Percentiles rank a stretch among this genome's conserved stretches.
phyloP scores from a whole-genome alignment of 2,113 vertebrate species.

The Epinephelus moara region DNA sequence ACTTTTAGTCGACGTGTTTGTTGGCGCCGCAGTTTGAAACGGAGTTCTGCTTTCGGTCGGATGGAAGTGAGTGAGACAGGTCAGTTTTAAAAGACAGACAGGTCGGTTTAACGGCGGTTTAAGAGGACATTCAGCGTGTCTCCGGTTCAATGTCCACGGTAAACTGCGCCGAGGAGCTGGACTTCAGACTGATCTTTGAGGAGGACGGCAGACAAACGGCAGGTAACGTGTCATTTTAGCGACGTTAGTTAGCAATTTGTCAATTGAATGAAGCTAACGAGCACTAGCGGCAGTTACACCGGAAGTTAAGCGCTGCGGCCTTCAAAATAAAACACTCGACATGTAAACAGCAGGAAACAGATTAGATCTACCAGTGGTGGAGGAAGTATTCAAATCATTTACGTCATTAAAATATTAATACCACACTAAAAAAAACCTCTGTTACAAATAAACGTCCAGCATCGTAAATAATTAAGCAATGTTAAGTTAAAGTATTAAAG shows the following conservation, averaged over 20 bases:
- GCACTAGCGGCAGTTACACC: neutral
- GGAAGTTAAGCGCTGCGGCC: neutral
- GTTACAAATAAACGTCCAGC: too few relatives aligned
- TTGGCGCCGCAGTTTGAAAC: neutral
- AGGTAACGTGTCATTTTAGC: constrained; percentile 78
- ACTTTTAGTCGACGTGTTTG: constrained; percentile 28
- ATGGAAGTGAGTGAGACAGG: constrained; percentile 63
- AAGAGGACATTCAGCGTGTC: constrained; percentile 27
- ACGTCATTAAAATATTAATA: neutral
- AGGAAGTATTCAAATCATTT: neutral
- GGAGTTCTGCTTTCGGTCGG: constrained; percentile 58
- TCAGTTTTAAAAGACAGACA: constrained; percentile 51
- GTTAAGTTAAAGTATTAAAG: too few relatives aligned
- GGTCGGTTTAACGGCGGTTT: constrained; percentile 41
- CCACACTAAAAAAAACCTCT: too few relatives aligned
- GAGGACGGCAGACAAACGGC: constrained; percentile 86
- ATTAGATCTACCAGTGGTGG: neutral
- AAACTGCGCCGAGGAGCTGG: constrained; percentile 92
- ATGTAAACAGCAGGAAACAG: neutral
- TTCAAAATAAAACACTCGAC: constrained; percentile 27
- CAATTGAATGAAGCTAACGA: neutral
- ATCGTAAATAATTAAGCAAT: too few relatives aligned
- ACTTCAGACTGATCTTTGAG: constrained; percentile 94
- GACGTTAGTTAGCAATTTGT: constrained; percentile 25
- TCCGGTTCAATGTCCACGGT: constrained; percentile 88